phyloP scores from a whole-genome alignment of 2,113 vertebrate species.

The Seriola quinqueradiata region DNA sequence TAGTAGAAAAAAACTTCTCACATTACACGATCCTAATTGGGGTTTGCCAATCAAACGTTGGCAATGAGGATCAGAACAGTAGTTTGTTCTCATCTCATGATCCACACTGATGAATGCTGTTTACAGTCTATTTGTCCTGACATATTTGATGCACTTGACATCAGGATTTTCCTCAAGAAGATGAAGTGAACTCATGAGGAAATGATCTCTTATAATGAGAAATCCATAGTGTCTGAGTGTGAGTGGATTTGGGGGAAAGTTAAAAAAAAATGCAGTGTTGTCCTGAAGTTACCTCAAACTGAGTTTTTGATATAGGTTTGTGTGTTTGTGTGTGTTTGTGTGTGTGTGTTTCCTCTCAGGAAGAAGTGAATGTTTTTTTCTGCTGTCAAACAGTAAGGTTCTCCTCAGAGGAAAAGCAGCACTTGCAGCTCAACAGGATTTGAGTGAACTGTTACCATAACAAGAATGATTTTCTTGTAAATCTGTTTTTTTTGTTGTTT shows the following conservation, averaged over 20 bases:
- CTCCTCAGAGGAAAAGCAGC: no score
- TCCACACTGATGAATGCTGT: no score
- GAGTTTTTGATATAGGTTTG: background rate
- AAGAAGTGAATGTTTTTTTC: no score
- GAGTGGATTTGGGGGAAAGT: background rate
- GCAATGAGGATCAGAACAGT: no score
- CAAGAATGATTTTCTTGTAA: background rate
- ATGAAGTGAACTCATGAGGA: background rate
- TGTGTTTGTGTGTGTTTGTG: background rate
- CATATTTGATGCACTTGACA: background rate
- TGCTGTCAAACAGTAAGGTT: no score
- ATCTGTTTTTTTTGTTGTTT: background rate
- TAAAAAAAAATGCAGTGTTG: background rate
- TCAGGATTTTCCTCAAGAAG: background rate
- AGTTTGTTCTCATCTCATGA: no score
- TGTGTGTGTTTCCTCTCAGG: background rate
- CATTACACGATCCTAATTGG: no score
- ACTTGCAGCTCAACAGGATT: no score
- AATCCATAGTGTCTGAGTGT: background rate
- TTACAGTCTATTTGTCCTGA: no score
- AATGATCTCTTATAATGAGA: background rate
- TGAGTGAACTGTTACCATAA: no score
- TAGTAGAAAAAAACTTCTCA: background rate
- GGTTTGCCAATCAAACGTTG: no score
- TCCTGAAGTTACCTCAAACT: background rate